phyloP scores from a whole-genome alignment of 2,797 vertebrate genomes.

The Gallinago stenura region DNA sequence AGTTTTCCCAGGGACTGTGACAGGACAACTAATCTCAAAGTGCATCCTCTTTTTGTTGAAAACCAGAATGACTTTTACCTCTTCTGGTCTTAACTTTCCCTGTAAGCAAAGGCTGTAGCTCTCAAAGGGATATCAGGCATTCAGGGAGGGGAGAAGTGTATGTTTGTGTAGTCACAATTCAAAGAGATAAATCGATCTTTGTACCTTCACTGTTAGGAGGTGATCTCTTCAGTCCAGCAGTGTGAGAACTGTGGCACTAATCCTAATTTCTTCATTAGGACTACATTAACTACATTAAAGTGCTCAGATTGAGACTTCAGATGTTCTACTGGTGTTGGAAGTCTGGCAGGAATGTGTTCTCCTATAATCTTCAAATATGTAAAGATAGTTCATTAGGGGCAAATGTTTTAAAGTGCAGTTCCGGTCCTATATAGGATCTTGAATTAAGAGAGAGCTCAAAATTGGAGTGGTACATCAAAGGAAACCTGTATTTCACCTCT shows the following conservation, averaged over 20 bases:
- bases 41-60: not conserved
- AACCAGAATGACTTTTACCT: not conserved
- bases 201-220: not conserved
- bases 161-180: not conserved
- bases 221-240: not conserved
- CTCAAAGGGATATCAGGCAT: not conserved
- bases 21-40: not conserved
- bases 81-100: not conserved
- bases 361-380: not conserved
- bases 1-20: rapidly evolving
- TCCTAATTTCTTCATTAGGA: not conserved
- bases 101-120: not conserved
- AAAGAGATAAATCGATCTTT: not conserved
- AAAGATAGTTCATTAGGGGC: not conserved
- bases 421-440: not conserved
- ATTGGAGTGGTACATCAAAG: not conserved
- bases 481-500: not conserved
- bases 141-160: not conserved
- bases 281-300: not conserved
- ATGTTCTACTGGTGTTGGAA: not conserved
- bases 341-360: not conserved
- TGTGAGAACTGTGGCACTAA: not conserved
- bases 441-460: not conserved
- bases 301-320: not conserved
- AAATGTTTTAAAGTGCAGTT: not conserved